These are phyloP conservation scores for Ailuropoda melanoleuca DNA, from an alignment of 2,113 vertebrate genomes.

Conservation along the genomic window DNA sequence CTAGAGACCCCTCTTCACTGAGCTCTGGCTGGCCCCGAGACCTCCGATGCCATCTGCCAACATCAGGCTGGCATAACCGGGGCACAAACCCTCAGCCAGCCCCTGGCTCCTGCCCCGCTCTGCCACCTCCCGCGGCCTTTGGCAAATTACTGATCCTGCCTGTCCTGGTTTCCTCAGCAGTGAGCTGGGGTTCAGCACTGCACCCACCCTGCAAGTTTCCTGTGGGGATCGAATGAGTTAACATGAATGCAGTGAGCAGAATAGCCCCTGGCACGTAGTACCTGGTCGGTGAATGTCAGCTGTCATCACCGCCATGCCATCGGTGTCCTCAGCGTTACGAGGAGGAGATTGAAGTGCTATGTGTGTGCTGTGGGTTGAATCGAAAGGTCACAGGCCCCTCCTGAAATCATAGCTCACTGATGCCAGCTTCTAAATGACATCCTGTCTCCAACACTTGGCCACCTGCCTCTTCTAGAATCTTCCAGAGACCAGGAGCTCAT, in stretches of 20 bases:
- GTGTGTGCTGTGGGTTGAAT: not conserved
- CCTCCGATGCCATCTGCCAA: not conserved
- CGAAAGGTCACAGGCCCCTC: not conserved
- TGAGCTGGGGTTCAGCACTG: not conserved
- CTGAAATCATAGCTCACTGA: not conserved
- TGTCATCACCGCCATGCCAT: no score
- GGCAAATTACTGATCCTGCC: not conserved
- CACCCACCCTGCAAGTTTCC: not conserved
- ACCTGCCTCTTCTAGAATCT: not conserved
- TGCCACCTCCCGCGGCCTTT: not conserved
- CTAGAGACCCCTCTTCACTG: not conserved
- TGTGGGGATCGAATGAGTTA: not conserved
- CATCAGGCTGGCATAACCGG: not conserved
- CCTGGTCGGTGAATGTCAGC: not conserved
- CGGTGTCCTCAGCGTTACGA: no score
- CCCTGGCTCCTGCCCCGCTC: not conserved
- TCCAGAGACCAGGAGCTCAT: not conserved
- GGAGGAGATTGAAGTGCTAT: not conserved
- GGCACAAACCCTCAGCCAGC: not conserved
- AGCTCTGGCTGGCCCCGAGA: not conserved
- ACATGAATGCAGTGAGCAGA: not conserved
- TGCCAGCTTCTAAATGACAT: not conserved
- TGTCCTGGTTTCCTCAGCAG: not conserved
- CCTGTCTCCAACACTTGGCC: not conserved
- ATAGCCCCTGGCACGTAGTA: not conserved